Conservation (phyloP, 2,888 invertebrate genomes). For the Cordylochernes scorpioides region DNA sequence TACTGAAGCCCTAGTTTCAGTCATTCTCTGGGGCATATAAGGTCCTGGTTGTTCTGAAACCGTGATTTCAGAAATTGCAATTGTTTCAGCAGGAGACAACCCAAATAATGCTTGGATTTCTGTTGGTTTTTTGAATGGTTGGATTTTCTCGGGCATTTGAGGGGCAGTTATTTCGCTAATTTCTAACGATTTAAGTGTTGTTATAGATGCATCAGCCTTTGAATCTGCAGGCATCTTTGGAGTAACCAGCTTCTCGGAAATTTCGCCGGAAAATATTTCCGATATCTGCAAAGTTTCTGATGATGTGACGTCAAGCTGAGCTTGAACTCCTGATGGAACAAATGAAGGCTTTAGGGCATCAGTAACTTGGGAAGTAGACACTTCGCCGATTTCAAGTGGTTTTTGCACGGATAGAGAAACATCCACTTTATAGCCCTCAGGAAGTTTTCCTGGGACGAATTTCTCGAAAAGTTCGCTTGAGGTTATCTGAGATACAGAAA, state of each 20-base stretch:
- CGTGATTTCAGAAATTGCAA: slow-evolving; percentile 8
- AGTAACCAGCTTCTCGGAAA: slow-evolving; percentile 3
- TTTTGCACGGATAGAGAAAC: slow-evolving; percentile 10
- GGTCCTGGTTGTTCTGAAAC: slow-evolving; percentile 11
- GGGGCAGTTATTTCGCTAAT: slow-evolving; percentile 12
- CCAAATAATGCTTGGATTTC: slow-evolving; percentile 6
- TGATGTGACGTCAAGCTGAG: slow-evolving; percentile 4
- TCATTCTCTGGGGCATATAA: slow-evolving; percentile 13
- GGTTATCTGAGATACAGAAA: slow-evolving; percentile 9
- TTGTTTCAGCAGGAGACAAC: slow-evolving; percentile 8
- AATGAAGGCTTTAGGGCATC: slow-evolving; percentile 4
- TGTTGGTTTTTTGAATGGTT: slow-evolving; percentile 5
- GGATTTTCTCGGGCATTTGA: slow-evolving; percentile 5
- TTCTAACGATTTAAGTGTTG: slow-evolving; percentile 11
- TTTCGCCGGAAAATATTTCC: slow-evolving; percentile 7
- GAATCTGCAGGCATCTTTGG: slow-evolving; percentile 5
- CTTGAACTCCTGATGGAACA: slow-evolving; percentile 4
- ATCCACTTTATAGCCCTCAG: slow-evolving; percentile 7
- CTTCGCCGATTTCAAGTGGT: slow-evolving; percentile 12
- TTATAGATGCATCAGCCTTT: slow-evolving; percentile 7
- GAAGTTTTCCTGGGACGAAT: slow-evolving; percentile 2
- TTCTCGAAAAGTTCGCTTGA: slow-evolving; percentile 5
- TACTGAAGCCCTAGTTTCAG: slow-evolving; percentile 23
- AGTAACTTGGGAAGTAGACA: slow-evolving; percentile 7
- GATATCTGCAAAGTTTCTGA: slow-evolving; percentile 9